These are phyloP conservation scores for Dryadula phaetusa DNA, from an alignment of 2,888 invertebrate species.

Conservation along the genomic window DNA sequence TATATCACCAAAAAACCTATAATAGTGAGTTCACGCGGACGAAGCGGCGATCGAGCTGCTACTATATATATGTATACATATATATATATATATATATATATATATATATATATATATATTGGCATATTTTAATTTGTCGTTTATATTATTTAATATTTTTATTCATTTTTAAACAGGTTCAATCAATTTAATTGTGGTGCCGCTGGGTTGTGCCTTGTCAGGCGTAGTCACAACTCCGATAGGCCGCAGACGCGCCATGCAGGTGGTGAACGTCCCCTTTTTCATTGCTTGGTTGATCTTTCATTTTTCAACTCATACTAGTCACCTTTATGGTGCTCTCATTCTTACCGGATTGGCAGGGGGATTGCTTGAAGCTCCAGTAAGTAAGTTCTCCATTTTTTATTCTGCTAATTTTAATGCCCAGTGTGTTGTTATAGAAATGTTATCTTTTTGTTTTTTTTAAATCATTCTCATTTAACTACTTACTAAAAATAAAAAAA, in stretches of 20 bases:
- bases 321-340: constrained; percentile 88
- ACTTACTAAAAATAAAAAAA: no score
- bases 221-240: constrained; percentile 88
- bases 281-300: constrained; percentile 90
- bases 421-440: no score
- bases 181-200: constrained; percentile 91
- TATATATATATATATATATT: no score
- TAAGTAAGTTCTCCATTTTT: constrained; percentile 65
- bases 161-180: constrained; percentile 84
- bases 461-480: no score
- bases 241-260: constrained; percentile 91
- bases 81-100: no score
- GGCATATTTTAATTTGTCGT: not conserved
- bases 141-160: not conserved
- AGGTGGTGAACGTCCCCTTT: constrained; percentile 89
- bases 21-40: no score
- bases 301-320: constrained; percentile 85
- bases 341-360: constrained; percentile 90
- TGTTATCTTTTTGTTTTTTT: no score
- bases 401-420: no score
- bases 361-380: constrained; percentile 92
- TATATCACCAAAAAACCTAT: no score
- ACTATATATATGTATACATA: no score
- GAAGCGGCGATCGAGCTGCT: no score
- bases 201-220: constrained; percentile 90